These are phyloP conservation scores for Euplagia quadripunctaria DNA, from an alignment of 2,888 invertebrate genomes.

Conservation along the genomic window DNA sequence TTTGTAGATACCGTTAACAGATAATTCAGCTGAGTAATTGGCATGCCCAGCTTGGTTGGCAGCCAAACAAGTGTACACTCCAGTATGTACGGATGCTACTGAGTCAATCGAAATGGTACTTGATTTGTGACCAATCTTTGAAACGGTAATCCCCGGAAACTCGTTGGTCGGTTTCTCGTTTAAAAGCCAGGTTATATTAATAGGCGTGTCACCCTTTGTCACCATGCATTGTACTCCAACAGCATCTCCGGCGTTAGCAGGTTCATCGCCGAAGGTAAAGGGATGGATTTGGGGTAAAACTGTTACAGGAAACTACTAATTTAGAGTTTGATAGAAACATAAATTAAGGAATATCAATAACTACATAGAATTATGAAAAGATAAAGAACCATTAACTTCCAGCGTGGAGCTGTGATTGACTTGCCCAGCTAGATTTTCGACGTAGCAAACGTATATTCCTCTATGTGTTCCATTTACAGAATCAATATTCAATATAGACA, in stretches of 20 bases:
- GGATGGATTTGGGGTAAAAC: slow-evolving; percentile 90
- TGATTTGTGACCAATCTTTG: slow-evolving; percentile 88
- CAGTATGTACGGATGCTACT: slow-evolving; percentile 91
- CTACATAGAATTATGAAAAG: slow-evolving; percentile 53
- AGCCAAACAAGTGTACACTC: slow-evolving; percentile 92
- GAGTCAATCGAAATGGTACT: slow-evolving; percentile 92
- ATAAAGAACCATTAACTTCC: slow-evolving; percentile 90
- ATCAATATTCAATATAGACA: slow-evolving; percentile 90
- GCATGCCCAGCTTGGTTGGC: slow-evolving; percentile 90
- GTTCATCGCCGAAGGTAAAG: slow-evolving; percentile 92
- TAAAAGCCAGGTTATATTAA: slow-evolving; percentile 92
- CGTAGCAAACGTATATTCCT: slow-evolving; percentile 92
- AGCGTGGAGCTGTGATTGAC: slow-evolving; percentile 90
- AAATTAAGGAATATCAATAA: slow-evolving; percentile 42
- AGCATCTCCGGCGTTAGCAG: slow-evolving; percentile 92
- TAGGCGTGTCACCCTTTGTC: slow-evolving; percentile 92
- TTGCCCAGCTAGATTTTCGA: slow-evolving; percentile 90
- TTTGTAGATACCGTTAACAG: slow-evolving; percentile 22
- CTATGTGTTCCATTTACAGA: slow-evolving; percentile 90
- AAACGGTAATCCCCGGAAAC: slow-evolving; percentile 86
- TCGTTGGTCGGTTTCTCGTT: slow-evolving; percentile 88
- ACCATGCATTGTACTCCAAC: slow-evolving; percentile 92
- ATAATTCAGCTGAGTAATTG: slow-evolving; percentile 89
- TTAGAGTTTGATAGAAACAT: slow-evolving; percentile 23
- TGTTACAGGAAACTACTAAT: slow-evolving; percentile 28